Evolutionary conservation across 2,888 invertebrate genomes (phyloP).

Genomic region (Perizoma flavofasciatum): DNA sequence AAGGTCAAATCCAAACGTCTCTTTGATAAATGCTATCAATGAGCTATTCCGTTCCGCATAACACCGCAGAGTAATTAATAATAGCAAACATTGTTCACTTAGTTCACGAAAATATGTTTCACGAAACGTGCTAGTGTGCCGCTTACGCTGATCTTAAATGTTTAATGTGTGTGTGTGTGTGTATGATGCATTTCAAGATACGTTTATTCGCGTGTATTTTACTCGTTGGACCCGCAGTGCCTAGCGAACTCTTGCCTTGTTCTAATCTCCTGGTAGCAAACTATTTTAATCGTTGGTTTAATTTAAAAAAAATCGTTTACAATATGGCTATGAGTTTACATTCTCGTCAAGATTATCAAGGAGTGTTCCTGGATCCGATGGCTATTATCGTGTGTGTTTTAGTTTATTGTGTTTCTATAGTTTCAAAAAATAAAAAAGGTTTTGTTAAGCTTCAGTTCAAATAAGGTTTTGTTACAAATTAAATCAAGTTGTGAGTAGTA

Average conservation of each 20-base stretch:
- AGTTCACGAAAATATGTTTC: slow-evolving; percentile 10
- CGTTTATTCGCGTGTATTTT: slow-evolving; percentile 45
- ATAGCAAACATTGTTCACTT: neutral
- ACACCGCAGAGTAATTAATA: neutral
- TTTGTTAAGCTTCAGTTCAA: too few species aligned
- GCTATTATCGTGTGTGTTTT: slow-evolving; percentile 51
- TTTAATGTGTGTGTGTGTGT: slow-evolving; percentile 12
- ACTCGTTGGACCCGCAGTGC: slow-evolving; percentile 48
- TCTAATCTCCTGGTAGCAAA: slow-evolving; percentile 48
- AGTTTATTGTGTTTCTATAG: slow-evolving; percentile 39
- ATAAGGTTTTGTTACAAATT: too few species aligned
- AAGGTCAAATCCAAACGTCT: neutral
- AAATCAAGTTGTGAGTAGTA: slow-evolving; percentile 5
- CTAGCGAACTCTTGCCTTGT: slow-evolving; percentile 42
- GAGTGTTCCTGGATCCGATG: slow-evolving; percentile 36
- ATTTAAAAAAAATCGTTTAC: slow-evolving; percentile 19
- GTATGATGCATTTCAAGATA: slow-evolving; percentile 26
- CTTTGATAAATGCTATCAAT: too few species aligned
- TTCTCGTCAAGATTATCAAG: slow-evolving; percentile 40
- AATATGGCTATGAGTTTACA: slow-evolving; percentile 54
- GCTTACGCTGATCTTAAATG: neutral
- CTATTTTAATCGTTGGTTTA: slow-evolving; percentile 8
- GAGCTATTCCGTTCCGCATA: neutral
- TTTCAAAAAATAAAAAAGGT: slow-evolving; percentile 4
- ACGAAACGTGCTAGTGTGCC: slow-evolving; percentile 5